phyloP scores from a whole-genome alignment of 2,113 vertebrate species.

The Antennarius striatus region DNA sequence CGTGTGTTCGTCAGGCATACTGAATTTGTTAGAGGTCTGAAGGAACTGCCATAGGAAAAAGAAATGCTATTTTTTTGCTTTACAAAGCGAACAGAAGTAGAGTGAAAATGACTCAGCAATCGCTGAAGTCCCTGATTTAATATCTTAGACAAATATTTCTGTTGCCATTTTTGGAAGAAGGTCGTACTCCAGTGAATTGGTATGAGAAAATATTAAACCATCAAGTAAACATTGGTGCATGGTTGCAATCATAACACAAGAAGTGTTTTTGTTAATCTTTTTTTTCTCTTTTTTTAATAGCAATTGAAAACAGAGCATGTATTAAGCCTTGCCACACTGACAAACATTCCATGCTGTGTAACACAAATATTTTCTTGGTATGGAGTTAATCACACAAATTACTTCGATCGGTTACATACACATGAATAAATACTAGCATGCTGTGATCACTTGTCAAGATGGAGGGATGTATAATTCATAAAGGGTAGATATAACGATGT shows the following conservation, averaged over 20 bases:
- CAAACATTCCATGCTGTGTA: conserved; percentile 32
- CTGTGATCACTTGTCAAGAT: conserved; percentile 66
- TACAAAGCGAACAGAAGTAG: conserved; percentile 10
- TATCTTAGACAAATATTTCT: conserved; percentile 48
- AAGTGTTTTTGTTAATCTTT: background rate
- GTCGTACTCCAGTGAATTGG: conserved; percentile 23
- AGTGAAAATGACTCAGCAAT: conserved; percentile 20
- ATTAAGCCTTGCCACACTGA: conserved; percentile 19
- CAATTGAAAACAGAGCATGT: conserved; percentile 12
- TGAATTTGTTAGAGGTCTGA: conserved; percentile 5
- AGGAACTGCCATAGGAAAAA: conserved; percentile 3
- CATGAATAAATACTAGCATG: conserved; percentile 42
- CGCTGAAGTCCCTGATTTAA: conserved; percentile 34
- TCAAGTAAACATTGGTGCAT: conserved; percentile 33
- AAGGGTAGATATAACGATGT: conserved; percentile 48
- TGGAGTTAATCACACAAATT: conserved; percentile 61
- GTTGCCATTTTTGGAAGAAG: conserved; percentile 34
- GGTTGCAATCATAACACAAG: conserved; percentile 20
- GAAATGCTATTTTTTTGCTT: background rate
- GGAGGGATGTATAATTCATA: conserved; percentile 59
- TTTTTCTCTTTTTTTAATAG: conserved; percentile 16
- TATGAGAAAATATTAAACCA: conserved; percentile 41
- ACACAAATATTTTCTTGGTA: conserved; percentile 43
- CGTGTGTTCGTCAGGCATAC: background rate
- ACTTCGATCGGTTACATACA: conserved; percentile 12